phyloP scores from a whole-genome alignment of 2,113 vertebrate species.

The Equus przewalskii region DNA sequence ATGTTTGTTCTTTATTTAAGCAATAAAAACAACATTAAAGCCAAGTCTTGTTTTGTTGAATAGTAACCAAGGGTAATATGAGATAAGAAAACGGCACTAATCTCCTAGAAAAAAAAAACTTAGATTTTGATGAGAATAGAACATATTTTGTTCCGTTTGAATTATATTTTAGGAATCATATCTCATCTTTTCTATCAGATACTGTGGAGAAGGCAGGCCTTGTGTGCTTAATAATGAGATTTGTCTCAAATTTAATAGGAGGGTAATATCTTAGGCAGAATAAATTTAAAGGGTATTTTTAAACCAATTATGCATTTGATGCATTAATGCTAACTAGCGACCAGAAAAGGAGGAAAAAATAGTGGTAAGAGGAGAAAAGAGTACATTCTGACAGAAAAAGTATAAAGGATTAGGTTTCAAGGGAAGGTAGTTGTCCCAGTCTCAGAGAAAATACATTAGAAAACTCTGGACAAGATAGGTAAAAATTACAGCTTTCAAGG shows the following conservation, averaged over 20 bases:
- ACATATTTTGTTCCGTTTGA: slow-evolving; percentile 32
- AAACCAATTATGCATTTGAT: slow-evolving; percentile 64
- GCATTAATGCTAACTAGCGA: slow-evolving; percentile 39
- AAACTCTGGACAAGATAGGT: slow-evolving; percentile 40
- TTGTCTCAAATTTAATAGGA: slow-evolving; percentile 60
- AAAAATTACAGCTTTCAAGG: background rate
- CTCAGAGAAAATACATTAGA: slow-evolving; percentile 22
- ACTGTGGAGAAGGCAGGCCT: background rate
- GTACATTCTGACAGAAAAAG: slow-evolving; percentile 15
- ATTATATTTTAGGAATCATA: slow-evolving; percentile 57
- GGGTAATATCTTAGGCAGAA: slow-evolving; percentile 58
- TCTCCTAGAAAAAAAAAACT: background rate
- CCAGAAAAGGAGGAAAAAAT: background rate
- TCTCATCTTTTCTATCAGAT: background rate
- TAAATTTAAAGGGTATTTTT: slow-evolving; percentile 66
- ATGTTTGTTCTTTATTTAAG: slow-evolving; percentile 53
- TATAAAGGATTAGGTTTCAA: slow-evolving; percentile 10
- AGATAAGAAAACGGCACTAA: slow-evolving; percentile 52
- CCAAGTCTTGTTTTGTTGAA: slow-evolving; percentile 2
- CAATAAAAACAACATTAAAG: slow-evolving; percentile 63
- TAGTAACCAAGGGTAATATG: background rate
- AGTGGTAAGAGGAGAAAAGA: background rate
- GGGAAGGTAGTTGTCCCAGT: background rate
- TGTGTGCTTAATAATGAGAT: slow-evolving; percentile 59
- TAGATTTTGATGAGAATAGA: slow-evolving; percentile 53